Evolutionary conservation across 2,888 invertebrate species (phyloP).

Genomic region (Heteromurus nitidus): DNA sequence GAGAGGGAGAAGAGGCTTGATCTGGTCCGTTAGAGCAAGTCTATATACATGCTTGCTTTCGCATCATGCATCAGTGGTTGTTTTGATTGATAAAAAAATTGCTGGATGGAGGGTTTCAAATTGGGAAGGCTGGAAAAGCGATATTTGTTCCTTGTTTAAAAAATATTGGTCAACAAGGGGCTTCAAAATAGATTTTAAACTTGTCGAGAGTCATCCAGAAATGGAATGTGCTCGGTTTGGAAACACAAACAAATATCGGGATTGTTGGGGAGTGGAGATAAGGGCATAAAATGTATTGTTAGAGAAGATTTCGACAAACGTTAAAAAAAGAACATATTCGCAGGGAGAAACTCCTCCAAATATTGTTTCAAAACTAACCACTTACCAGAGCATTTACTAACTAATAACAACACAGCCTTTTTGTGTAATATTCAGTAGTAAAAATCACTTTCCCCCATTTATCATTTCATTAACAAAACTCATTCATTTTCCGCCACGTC

Average conservation of each 20-base stretch:
- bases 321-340: too few species aligned
- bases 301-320: too few species aligned
- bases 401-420: slow-evolving; percentile 6
- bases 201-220: slow-evolving; percentile 45
- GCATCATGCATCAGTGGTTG: slow-evolving; percentile 34
- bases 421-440: slow-evolving; percentile 42
- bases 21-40: not conserved
- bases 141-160: slow-evolving; percentile 40
- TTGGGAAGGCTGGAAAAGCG: slow-evolving; percentile 43
- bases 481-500: not conserved
- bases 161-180: slow-evolving; percentile 59
- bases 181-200: slow-evolving; percentile 37
- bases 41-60: not conserved
- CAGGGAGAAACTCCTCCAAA: too few species aligned
- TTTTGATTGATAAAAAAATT: slow-evolving; percentile 56
- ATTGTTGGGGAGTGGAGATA: too few species aligned
- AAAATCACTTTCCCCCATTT: slow-evolving; percentile 48
- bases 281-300: too few species aligned
- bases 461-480: slow-evolving; percentile 25
- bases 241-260: too few species aligned
- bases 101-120: slow-evolving; percentile 33
- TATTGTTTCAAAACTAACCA: too few species aligned
- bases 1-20: too few species aligned
- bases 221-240: too few species aligned
- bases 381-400: slow-evolving; percentile 18